Percentiles rank a stretch among this genome's conserved stretches.
Conservation (phyloP, 1,140 invertebrate species). For the Drosophila setifemur region DNA sequence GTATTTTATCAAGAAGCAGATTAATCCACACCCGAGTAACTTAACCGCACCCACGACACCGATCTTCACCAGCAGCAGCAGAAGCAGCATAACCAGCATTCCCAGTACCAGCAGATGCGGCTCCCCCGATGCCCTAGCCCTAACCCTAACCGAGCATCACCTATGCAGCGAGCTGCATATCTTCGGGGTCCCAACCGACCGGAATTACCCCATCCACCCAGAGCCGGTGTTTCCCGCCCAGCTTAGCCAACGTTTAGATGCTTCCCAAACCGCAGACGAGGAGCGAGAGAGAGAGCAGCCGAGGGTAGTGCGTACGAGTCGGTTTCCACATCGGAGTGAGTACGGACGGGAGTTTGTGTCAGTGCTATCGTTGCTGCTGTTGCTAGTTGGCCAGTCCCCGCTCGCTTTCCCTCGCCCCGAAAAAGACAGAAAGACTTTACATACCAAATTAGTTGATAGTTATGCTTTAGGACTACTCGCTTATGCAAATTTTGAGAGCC, state of each 20-base stretch:
- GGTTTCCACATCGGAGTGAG: constrained; percentile 37
- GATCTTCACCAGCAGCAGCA: constrained; percentile 38
- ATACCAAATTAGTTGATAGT: constrained; percentile 79
- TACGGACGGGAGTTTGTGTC: constrained; percentile 33
- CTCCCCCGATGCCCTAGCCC: constrained; percentile 1
- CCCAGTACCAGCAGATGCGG: constrained; percentile 8
- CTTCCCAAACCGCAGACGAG: constrained; percentile 41
- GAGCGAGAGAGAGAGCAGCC: constrained; percentile 13
- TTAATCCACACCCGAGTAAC: constrained; percentile 68
- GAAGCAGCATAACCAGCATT: constrained; percentile 1
- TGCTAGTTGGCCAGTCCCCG: constrained; percentile 54
- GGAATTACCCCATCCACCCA: constrained; percentile 9
- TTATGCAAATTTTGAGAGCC: constrained; percentile 65
- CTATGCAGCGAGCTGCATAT: constrained; percentile 65
- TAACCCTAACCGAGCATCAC: constrained; percentile 27
- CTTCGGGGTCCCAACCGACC: constrained; percentile 12
- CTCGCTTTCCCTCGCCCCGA: constrained; percentile 48
- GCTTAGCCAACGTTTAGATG: constrained; percentile 74
- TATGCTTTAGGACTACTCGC: constrained; percentile 67
- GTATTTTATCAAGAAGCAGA: constrained; percentile 82
- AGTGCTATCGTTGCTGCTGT: constrained; percentile 45
- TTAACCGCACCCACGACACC: constrained; percentile 64
- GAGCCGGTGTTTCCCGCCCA: constrained; percentile 38
- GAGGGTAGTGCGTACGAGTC: constrained; percentile 14
- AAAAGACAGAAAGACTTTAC: constrained; percentile 77